Conservation (phyloP, 1,140 invertebrate species). For the Scaptomyza graminum region DNA sequence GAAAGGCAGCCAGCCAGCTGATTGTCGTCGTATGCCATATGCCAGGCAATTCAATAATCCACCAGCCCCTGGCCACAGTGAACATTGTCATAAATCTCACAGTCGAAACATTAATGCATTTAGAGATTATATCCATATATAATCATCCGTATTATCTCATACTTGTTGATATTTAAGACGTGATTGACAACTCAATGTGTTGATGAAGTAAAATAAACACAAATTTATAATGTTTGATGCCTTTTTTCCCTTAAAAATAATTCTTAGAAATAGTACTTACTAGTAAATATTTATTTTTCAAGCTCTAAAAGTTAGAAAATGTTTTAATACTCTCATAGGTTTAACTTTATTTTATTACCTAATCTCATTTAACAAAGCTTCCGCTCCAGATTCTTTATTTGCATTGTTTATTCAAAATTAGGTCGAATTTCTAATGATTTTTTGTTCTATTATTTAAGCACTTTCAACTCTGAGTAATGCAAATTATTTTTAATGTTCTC, state of each 20-base stretch:
- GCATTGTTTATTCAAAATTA: not conserved
- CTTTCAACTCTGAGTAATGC: slow-evolving; percentile 45
- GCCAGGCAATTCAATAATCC: slow-evolving; percentile 42
- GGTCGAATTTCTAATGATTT: slow-evolving; percentile 24
- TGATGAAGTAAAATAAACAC: no score
- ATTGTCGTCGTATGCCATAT: slow-evolving; percentile 17
- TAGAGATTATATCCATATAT: not conserved
- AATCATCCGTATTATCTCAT: slow-evolving; percentile 3
- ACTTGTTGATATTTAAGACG: not conserved
- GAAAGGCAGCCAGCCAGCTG: slow-evolving; percentile 56
- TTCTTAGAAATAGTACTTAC: no score
- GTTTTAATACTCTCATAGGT: no score
- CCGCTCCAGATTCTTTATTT: not conserved
- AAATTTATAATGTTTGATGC: no score
- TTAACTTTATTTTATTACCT: no score
- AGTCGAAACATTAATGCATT: not conserved
- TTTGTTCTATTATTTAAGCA: slow-evolving; percentile 23
- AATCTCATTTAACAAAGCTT: no score
- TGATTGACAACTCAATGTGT: not conserved
- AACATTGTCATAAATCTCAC: slow-evolving; percentile 12
- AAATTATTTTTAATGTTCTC: slow-evolving; percentile 33
- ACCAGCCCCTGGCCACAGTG: not conserved
- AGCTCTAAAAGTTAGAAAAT: no score
- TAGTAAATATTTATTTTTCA: no score
- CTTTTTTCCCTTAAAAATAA: no score